Conservation (phyloP, 2,888 invertebrate species). For the Xestia sexstrigata region DNA sequence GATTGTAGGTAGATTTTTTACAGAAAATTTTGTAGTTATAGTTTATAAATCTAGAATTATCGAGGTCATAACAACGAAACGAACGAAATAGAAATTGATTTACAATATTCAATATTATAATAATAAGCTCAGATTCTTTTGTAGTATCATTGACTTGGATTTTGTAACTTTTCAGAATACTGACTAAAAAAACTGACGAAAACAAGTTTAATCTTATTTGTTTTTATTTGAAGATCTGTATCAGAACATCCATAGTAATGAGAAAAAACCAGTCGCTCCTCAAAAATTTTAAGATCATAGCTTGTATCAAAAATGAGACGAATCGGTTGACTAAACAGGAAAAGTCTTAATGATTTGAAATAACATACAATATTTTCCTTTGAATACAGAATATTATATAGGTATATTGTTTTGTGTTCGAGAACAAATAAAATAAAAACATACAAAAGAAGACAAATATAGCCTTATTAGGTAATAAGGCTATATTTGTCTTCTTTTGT, state of each 20-base stretch:
- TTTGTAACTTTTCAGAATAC: not conserved
- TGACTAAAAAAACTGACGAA: not conserved
- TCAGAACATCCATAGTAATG: conserved; percentile 1
- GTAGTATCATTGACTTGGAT: no score
- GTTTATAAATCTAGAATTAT: not conserved
- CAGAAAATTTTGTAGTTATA: not conserved
- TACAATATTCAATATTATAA: not conserved
- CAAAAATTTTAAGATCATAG: not conserved
- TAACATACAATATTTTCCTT: conserved; percentile 5
- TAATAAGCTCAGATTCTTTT: not conserved
- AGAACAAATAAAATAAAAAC: not conserved
- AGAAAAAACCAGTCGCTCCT: not conserved
- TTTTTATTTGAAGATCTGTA: not conserved
- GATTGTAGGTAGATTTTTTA: not conserved
- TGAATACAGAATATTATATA: not conserved
- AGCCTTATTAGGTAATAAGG: no score
- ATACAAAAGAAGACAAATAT: not conserved
- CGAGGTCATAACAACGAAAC: no score
- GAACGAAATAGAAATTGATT: not conserved
- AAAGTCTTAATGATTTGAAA: not conserved
- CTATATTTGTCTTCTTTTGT: no score
- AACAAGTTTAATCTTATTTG: not conserved
- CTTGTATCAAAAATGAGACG: not conserved
- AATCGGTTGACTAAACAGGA: not conserved
- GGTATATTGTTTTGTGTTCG: not conserved